These are phyloP conservation scores for Eremophila alpestris DNA, from an alignment of 2,797 vertebrate species.

Conservation along the genomic window DNA sequence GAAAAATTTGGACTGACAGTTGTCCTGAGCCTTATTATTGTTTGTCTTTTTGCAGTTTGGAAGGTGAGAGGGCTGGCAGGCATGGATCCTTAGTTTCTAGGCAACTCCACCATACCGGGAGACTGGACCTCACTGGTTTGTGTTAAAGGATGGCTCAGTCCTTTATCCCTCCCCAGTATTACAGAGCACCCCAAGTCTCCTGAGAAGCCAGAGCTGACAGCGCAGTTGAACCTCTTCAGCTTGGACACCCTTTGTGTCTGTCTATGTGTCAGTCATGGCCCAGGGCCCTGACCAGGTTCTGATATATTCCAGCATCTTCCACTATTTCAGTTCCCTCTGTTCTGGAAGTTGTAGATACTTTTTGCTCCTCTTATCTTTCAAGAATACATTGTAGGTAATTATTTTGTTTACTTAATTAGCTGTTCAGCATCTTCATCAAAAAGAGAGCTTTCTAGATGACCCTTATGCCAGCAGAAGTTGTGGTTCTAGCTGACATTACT, in stretches of 20 bases:
- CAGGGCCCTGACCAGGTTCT: background rate
- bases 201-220: background rate
- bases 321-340: background rate
- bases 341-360: background rate
- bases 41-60: background rate
- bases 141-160: background rate
- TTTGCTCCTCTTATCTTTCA: background rate
- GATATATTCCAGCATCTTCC: background rate
- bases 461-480: background rate
- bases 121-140: background rate
- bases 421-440: background rate
- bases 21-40: background rate
- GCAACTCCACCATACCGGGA: rapidly evolving
- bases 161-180: background rate
- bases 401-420: background rate
- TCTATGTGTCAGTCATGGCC: background rate
- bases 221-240: background rate
- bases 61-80: background rate
- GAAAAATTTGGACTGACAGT: background rate
- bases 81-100: background rate
- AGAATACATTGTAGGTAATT: background rate
- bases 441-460: background rate
- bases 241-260: background rate
- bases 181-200: background rate
- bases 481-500: background rate